A percentile compares a stretch with the other conserved stretches of the same genome.
Conservation (phyloP, 1,140 invertebrate genomes). For the Pseudoatta argentina region DNA sequence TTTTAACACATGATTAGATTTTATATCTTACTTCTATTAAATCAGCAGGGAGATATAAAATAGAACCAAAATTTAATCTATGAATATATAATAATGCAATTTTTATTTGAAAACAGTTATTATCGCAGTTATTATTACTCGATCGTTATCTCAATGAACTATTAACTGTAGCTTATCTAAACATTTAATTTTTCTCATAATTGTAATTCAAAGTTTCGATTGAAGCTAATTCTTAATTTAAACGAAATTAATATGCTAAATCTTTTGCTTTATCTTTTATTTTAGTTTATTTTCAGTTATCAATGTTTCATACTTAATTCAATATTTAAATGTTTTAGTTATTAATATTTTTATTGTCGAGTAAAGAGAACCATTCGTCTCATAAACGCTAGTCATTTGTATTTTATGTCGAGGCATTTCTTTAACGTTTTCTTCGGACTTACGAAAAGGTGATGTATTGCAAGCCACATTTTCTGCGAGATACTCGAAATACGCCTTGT, state of each 20-base stretch:
- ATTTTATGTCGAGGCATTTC: neutral
- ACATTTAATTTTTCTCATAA: neutral
- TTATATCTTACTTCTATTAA: neutral
- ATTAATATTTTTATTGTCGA: constrained; percentile 10
- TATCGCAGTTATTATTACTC: too few species aligned
- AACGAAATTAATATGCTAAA: neutral
- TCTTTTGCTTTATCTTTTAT: too few species aligned
- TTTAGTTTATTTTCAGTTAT: neutral
- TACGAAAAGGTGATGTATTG: constrained; percentile 25
- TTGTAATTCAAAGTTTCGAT: neutral
- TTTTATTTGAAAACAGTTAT: neutral
- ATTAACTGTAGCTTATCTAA: neutral
- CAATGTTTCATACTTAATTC: neutral
- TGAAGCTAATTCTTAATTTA: neutral
- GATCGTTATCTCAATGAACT: neutral
- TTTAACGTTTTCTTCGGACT: neutral
- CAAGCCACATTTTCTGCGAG: neutral
- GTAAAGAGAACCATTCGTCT: neutral
- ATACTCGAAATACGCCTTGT: constrained; percentile 18
- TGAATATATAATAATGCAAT: neutral
- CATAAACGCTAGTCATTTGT: neutral
- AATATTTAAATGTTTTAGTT: neutral
- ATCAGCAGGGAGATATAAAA: neutral
- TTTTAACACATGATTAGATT: neutral
- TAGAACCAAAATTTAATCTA: neutral